Conservation (phyloP, 2,888 invertebrate genomes). For the Agriotes lineatus region DNA sequence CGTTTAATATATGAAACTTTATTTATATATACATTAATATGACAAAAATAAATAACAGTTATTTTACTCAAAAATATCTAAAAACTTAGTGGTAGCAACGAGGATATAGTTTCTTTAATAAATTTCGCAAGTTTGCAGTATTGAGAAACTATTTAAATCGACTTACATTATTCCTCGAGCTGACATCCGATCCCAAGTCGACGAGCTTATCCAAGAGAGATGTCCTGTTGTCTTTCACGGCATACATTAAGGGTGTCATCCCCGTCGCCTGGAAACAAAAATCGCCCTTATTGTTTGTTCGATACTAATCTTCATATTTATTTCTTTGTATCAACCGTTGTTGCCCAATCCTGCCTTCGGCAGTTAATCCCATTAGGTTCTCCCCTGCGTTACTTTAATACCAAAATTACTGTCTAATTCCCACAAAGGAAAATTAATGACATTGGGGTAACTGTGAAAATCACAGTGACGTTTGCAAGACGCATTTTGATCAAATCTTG, state of each 20-base stretch:
- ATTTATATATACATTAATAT: too few species aligned
- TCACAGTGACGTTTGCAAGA: too few species aligned
- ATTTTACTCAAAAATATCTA: too few species aligned
- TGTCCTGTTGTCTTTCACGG: slow-evolving; percentile 94
- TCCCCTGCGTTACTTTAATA: background rate
- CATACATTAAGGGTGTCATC: slow-evolving; percentile 96
- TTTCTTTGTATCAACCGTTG: slow-evolving; percentile 31
- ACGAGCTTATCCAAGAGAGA: slow-evolving; percentile 92
- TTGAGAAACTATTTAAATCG: too few species aligned
- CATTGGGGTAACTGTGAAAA: too few species aligned
- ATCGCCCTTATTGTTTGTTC: slow-evolving; percentile 58
- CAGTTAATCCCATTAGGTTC: background rate
- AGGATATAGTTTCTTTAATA: too few species aligned
- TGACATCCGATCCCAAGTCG: slow-evolving; percentile 92
- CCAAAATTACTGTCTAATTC: too few species aligned
- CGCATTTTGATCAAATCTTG: background rate
- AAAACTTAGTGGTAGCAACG: too few species aligned
- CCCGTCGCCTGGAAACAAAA: slow-evolving; percentile 82
- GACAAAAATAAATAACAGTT: too few species aligned
- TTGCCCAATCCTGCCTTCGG: slow-evolving; percentile 10
- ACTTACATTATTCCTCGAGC: slow-evolving; percentile 92
- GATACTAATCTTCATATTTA: slow-evolving; percentile 52
- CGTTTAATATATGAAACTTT: too few species aligned
- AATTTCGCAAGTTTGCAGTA: too few species aligned
- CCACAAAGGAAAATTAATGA: too few species aligned